phyloP scores from a whole-genome alignment of 2,113 vertebrate species.

The Mesitornis unicolor region DNA sequence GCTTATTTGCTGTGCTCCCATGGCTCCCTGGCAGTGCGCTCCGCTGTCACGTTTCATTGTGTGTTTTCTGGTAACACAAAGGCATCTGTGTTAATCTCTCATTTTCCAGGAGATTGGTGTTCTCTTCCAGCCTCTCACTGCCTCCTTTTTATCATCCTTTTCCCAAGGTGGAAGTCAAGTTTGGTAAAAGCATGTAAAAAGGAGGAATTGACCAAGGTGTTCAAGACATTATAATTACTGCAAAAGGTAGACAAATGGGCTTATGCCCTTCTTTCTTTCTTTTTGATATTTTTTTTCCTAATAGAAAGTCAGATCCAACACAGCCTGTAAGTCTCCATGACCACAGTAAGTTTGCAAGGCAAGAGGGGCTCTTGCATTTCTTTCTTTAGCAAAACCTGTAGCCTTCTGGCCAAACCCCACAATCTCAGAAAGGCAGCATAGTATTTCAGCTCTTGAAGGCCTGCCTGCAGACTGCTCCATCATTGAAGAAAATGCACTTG shows the following conservation, averaged over 20 bases:
- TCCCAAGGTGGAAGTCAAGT: not conserved
- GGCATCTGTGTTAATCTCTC: not conserved
- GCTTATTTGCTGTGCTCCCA: not conserved
- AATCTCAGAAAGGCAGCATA: not conserved
- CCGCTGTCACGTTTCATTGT: rapidly evolving
- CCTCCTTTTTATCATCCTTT: not conserved
- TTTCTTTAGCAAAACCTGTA: not conserved
- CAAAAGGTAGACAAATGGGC: not conserved
- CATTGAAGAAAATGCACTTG: not conserved
- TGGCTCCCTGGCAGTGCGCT: not conserved
- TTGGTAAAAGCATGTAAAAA: not conserved
- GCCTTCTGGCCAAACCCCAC: not conserved
- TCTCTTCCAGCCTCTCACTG: not conserved
- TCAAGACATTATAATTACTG: not conserved
- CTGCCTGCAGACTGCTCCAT: not conserved
- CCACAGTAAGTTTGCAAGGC: not conserved
- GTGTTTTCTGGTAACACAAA: not conserved
- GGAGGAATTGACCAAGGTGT: not conserved
- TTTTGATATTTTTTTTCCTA: not conserved
- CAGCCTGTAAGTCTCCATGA: not conserved
- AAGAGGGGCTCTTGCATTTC: not conserved
- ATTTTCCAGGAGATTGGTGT: not conserved
- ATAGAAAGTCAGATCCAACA: not conserved
- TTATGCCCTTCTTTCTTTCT: not conserved
- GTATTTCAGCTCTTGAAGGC: not conserved